phyloP scores from a whole-genome alignment of 1,140 invertebrate genomes.

The Dreissena polymorpha region DNA sequence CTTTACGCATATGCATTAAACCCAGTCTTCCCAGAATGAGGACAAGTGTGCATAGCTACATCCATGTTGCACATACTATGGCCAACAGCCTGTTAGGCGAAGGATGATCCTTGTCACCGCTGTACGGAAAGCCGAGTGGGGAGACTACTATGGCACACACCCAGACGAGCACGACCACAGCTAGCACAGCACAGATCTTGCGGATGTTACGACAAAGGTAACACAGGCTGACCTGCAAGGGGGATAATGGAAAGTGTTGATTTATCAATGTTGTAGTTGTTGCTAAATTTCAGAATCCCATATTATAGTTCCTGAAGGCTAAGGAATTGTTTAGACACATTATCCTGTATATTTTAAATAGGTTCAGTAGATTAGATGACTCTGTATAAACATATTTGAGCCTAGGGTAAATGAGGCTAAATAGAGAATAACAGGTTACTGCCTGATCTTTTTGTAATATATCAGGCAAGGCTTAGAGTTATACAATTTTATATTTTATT shows the following conservation, averaged over 20 bases:
- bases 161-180: slow-evolving; percentile 63
- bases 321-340: background rate
- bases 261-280: background rate
- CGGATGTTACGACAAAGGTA: slow-evolving; percentile 71
- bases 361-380: no score
- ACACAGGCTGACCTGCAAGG: slow-evolving; percentile 76
- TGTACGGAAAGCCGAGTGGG: slow-evolving; percentile 88
- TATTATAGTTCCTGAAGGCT: background rate
- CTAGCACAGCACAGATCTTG: slow-evolving; percentile 61
- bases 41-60: no score
- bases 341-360: no score
- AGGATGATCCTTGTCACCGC: slow-evolving; percentile 75
- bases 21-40: no score
- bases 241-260: slow-evolving; percentile 25
- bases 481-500: no score
- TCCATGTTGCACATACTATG: slow-evolving; percentile 42
- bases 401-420: no score
- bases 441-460: no score
- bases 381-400: no score
- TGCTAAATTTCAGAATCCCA: background rate
- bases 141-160: slow-evolving; percentile 74
- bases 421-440: no score
- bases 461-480: no score
- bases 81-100: slow-evolving; percentile 51
- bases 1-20: no score